Percentiles rank a stretch among this genome's conserved stretches.
Evolutionary conservation across 2,888 invertebrate species (phyloP).

Genomic region (Sympetrum striolatum): DNA sequence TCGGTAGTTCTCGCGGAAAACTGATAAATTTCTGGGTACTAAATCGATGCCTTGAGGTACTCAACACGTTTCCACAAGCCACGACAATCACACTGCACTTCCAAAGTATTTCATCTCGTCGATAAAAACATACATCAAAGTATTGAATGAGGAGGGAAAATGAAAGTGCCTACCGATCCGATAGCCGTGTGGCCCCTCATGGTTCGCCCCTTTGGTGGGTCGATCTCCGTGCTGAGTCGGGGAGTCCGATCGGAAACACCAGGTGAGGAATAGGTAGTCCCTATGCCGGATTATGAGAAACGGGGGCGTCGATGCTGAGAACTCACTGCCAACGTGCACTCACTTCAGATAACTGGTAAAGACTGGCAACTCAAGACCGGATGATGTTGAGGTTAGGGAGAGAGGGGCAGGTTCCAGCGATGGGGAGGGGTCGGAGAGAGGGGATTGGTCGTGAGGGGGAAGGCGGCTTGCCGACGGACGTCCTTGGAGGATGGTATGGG

Average conservation of each 20-base stretch:
- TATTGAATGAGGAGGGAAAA: neutral
- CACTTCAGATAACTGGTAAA: conserved; percentile 18
- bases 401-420: neutral
- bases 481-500: neutral
- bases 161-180: conserved; percentile 27
- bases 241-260: neutral
- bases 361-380: conserved; percentile 8
- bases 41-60: neutral
- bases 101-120: no score
- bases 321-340: neutral
- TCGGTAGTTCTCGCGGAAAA: neutral
- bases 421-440: neutral
- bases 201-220: conserved; percentile 3
- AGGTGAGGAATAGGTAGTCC: neutral
- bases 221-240: neutral
- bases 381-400: neutral
- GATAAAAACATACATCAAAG: neutral
- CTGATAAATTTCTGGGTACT: neutral
- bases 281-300: neutral
- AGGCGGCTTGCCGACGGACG: neutral
- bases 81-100: no score
- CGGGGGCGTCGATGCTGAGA: neutral
- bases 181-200: conserved; percentile 21
- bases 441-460: neutral
- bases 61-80: neutral